Base-by-base conservation (phyloP, 2,888 invertebrate genomes). In the Megamerina dolium region DNA sequence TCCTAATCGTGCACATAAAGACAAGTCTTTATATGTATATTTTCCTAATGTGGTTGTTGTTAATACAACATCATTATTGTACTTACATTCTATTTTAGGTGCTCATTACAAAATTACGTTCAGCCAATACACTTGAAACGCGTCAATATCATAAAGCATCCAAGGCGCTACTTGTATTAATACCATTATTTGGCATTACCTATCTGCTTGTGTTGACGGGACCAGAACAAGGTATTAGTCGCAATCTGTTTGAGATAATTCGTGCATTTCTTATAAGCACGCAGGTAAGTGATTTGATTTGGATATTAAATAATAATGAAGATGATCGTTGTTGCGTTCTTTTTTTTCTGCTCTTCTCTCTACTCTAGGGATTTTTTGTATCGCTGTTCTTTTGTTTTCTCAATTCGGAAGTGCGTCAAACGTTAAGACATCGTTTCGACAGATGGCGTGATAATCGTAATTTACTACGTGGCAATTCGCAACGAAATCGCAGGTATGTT, bases 351-450 rank as follows among this genome's bases (percentile, higher is more conserved):
- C n/a, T n/a, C n/a, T n/a, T n/a, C n/a, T n/a, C n/a, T n/a, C n/a
- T n/a, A 18, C 36, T 45, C 2, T 73, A 93, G 92, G 93, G 93
- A 47, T 85, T 92, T 63, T 85, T 84, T 39, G 91, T 93, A 48
- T 88, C 93, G 4, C 73, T 92, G 46, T 87, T 92, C 73, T 93
- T 91, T 74, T 93, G 93, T 71, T 93, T 93, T 73, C 79, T 92
- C 59, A 93, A 93, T 73, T 87, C 88, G 4, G 93, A 93, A 72
- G 92, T 93, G 5, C 83, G 87, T 37, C 87, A 87, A 66, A 83
- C 90, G 1, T 75, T 92, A 53, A 77, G 84, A 20, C 87, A 91
- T 70, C 88, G 87, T 62, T 80, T 87, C 60, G 81, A 82, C 51
- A 77, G 85, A 48, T 90, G 90, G 88, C 65, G 65, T 4, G 76